Evolutionary conservation across 2,113 vertebrate genomes (phyloP), one percentile per base, ranked within the genome.

Genomic region (Notarius quadriscutis): DNA sequence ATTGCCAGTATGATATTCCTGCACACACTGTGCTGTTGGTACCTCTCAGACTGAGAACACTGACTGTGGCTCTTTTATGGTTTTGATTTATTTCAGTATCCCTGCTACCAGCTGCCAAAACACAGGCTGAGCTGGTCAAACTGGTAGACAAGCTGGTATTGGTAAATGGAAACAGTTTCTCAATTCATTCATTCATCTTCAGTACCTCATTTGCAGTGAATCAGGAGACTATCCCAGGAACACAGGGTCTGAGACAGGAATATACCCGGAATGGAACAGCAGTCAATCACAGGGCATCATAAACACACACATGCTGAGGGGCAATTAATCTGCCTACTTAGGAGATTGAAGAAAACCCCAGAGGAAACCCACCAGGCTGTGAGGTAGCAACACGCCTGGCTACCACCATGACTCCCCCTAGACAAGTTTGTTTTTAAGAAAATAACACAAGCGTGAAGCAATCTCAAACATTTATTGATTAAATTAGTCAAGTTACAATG

Each of bases 31-130:
- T 81, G 77, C 51, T 79, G 14, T 57, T 58, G 27, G 27, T 20
- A 9, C 6, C 25, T 55, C 51, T 55, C n/a, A 55, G 25, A 79
- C 75, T 20, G 17, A 18, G 53, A 34, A 80, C 51, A 57, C 11
- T 34, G 1, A 80, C 27, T 80, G 17, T 58, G 27, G 55, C 18
- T 60, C n/a, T 80, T 81, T 60, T 14, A 41, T 62, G 10, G 18
- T 62, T 62, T 81, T 41, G 30, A 48, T 62, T 81, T 81, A 48
- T 81, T 80, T 80, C 27, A 60, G 30, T 41, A 41, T 60, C 17
- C 27, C 30, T 81, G 69, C 11, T 27, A 69, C 65, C 27, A 41
- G 72, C 51, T 55, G 25, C 51, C 75, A 78, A n/a, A 53, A 55
- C 51, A 53, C 25, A 78, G 18, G 30, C 30, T 5, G 18, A 48